A percentile compares a stretch with the other conserved stretches of the same genome.
Evolutionary conservation across 2,797 vertebrate genomes (phyloP).

Genomic region (Gymnothorax reevesii): DNA sequence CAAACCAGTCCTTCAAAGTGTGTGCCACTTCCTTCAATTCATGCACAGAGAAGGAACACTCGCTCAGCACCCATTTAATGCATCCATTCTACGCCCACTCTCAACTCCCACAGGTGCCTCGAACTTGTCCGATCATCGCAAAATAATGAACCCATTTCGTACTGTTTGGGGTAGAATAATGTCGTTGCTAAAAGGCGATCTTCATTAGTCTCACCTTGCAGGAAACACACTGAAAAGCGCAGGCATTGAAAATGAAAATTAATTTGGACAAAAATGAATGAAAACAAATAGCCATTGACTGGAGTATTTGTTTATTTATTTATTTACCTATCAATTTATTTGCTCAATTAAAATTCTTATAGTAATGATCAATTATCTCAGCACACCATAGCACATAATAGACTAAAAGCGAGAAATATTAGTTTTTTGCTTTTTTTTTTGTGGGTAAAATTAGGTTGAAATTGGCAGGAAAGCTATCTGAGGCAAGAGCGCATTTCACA

Average conservation of each 20-base stretch:
- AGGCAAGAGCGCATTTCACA: background rate
- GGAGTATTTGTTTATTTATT: background rate
- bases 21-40: slow-evolving; percentile 58
- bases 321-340: background rate
- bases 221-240: slow-evolving; percentile 33
- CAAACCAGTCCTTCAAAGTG: slow-evolving; percentile 42
- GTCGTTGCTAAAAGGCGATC: slow-evolving; percentile 5
- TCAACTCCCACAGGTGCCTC: slow-evolving; percentile 63
- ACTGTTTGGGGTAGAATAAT: slow-evolving; percentile 57
- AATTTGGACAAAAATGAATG: slow-evolving; percentile 37
- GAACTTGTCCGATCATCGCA: slow-evolving; percentile 62
- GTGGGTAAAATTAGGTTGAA: background rate
- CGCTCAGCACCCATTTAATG: slow-evolving; percentile 56
- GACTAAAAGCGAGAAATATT: background rate
- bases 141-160: slow-evolving; percentile 63
- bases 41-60: background rate
- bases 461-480: background rate
- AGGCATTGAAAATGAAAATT: background rate
- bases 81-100: slow-evolving; percentile 62
- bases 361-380: background rate
- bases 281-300: background rate
- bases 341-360: background rate
- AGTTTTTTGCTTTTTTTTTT: background rate
- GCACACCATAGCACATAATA: background rate
- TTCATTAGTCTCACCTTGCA: slow-evolving; percentile 54